These are phyloP conservation scores for Blastobasis lacticolella DNA, from an alignment of 2,888 invertebrate genomes.

Conservation along the genomic window DNA sequence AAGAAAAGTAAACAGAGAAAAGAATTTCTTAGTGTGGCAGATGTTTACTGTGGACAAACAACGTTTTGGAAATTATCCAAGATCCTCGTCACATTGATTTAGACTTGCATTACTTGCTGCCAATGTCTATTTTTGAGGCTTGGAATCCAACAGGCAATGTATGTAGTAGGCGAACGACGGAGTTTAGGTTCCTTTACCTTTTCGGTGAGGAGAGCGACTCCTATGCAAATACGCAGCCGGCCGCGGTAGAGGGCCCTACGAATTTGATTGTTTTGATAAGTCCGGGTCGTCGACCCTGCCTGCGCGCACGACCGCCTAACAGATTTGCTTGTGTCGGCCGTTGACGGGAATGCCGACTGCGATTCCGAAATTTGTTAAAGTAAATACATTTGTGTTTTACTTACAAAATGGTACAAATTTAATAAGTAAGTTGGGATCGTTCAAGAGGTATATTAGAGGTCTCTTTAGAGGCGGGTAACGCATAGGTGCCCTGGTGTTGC, in stretches of 20 bases:
- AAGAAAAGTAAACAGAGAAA: slow-evolving; percentile 31
- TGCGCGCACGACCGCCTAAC: slow-evolving; percentile 48
- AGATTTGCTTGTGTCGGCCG: slow-evolving; percentile 51
- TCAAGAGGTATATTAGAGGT: too few relatives aligned
- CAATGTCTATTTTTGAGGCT: slow-evolving; percentile 24
- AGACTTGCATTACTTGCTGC: slow-evolving; percentile 20
- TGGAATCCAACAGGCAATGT: slow-evolving; percentile 23
- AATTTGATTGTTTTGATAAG: slow-evolving; percentile 58
- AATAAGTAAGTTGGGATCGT: too few relatives aligned
- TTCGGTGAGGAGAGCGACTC: slow-evolving; percentile 26
- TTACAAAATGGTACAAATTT: too few relatives aligned
- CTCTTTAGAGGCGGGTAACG: too few relatives aligned
- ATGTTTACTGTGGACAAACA: slow-evolving; percentile 42
- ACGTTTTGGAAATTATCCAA: slow-evolving; percentile 43
- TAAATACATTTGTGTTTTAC: too few relatives aligned
- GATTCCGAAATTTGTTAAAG: too few relatives aligned
- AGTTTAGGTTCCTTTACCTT: slow-evolving; percentile 26
- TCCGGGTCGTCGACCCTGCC: slow-evolving; percentile 59
- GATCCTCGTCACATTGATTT: slow-evolving; percentile 16
- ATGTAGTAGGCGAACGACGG: slow-evolving; percentile 17
- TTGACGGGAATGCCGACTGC: slow-evolving; percentile 24
- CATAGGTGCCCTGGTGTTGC: too few relatives aligned
- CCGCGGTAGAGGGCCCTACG: slow-evolving; percentile 35
- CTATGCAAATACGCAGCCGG: slow-evolving; percentile 42
- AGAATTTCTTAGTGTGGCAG: slow-evolving; percentile 33